Evolutionary conservation across 2,113 vertebrate species (phyloP).

Genomic region (Haplochromis vanheusdeni): DNA sequence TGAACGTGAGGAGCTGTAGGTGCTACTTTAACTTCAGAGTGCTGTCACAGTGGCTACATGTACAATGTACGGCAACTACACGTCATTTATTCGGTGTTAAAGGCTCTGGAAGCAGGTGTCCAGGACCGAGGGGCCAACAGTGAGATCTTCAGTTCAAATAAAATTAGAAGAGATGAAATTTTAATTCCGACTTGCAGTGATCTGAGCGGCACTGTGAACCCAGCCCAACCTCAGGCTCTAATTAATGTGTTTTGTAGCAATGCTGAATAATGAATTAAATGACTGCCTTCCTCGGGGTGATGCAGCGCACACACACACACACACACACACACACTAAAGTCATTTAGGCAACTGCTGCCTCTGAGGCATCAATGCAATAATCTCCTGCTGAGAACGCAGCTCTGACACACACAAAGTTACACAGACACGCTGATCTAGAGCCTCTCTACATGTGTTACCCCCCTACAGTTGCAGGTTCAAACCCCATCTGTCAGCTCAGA

Average conservation of each 20-base stretch:
- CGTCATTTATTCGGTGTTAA: not conserved
- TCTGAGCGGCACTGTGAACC: not conserved
- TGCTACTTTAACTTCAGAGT: not conserved
- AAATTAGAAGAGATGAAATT: not conserved
- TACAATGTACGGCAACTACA: not conserved
- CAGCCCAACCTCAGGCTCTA: not conserved
- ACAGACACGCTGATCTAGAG: not conserved
- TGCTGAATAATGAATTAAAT: conserved; percentile 49
- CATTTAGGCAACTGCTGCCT: conserved; percentile 17
- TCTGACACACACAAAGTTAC: not conserved
- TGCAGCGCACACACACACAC: not conserved
- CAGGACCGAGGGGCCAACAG: not conserved
- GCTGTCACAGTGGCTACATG: not conserved
- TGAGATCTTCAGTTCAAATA: not conserved
- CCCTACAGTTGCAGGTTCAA: not conserved
- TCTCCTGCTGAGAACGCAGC: conserved; percentile 4
- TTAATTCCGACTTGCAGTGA: not conserved
- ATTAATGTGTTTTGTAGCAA: conserved; percentile 37
- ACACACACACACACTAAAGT: not conserved
- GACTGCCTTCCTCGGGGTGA: conserved; percentile 10
- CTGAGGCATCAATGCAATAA: conserved; percentile 5
- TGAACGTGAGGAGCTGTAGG: not conserved
- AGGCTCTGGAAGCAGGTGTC: not conserved
- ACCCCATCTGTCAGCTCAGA: not conserved
- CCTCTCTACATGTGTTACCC: not conserved